A percentile compares a stretch with the other conserved stretches of the same genome.
Conservation (phyloP, 2,888 invertebrate species). For the Tenthredo scrophulariae region DNA sequence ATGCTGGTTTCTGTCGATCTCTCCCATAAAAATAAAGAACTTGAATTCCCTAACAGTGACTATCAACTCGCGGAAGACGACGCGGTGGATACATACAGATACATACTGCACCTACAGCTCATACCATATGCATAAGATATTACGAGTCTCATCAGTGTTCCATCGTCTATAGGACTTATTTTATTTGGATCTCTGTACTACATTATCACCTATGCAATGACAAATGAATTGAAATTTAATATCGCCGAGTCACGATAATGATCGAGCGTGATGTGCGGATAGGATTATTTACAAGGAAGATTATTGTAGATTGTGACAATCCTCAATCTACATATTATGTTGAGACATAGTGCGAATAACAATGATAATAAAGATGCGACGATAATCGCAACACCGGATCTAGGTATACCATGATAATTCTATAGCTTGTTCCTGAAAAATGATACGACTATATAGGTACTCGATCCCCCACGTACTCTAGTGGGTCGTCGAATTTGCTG, state of each 20-base stretch:
- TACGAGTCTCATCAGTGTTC: not conserved
- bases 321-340: not conserved
- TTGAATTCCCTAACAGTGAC: constrained; percentile 75
- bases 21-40: constrained; percentile 74
- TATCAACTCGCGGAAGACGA: constrained; percentile 64
- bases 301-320: not conserved
- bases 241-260: not conserved
- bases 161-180: not conserved
- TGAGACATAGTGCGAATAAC: not conserved
- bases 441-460: constrained; percentile 21
- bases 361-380: not conserved
- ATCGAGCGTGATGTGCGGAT: not conserved
- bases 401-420: not conserved
- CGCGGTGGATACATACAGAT: not conserved
- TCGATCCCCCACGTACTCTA: constrained; percentile 7
- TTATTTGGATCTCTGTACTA: not conserved
- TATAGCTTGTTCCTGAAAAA: constrained; percentile 39
- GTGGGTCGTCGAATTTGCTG: constrained; percentile 36
- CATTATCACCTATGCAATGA: too few relatives aligned
- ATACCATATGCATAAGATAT: not conserved
- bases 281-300: not conserved
- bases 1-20: constrained; percentile 59
- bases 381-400: constrained; percentile 36
- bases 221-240: not conserved
- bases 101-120: not conserved